A percentile compares a stretch with the other conserved stretches of the same genome.
Evolutionary conservation across 2,797 vertebrate species (phyloP).

Genomic region (Podarcis lilfordi): DNA sequence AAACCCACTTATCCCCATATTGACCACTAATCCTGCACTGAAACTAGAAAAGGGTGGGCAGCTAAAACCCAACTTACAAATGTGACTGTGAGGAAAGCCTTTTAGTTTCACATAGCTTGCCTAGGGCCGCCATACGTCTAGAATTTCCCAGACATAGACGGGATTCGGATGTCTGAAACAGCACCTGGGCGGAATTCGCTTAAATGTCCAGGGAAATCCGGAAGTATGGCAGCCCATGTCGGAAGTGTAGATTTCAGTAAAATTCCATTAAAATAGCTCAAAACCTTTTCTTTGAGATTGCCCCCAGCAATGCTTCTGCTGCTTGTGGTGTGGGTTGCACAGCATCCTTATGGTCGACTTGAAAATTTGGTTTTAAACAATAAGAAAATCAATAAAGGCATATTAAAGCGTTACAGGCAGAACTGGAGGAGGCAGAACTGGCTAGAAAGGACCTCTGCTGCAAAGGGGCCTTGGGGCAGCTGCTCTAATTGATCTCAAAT

Average conservation of each 20-base stretch:
- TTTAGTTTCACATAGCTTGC: not conserved
- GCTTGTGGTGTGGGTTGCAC: not conserved
- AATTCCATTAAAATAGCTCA: no score
- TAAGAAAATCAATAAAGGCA: not conserved
- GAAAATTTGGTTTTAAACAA: not conserved
- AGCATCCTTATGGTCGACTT: not conserved
- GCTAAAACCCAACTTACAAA: not conserved
- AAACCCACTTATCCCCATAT: not conserved
- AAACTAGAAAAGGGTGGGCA: not conserved
- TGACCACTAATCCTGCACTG: not conserved
- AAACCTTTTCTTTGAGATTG: no score
- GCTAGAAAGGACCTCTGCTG: not conserved
- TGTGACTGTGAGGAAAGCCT: not conserved
- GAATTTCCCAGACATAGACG: no score
- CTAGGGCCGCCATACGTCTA: not conserved
- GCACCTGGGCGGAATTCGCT: no score
- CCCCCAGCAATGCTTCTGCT: not conserved
- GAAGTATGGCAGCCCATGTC: no score
- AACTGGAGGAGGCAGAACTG: not conserved
- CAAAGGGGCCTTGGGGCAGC: not conserved
- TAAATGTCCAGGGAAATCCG: no score
- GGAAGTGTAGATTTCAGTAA: no score
- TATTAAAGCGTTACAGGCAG: not conserved
- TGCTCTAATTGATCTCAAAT: slow-evolving; percentile 12
- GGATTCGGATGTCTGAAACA: no score